Conservation (phyloP, 2,888 invertebrate species). For the Cryptus armator region DNA sequence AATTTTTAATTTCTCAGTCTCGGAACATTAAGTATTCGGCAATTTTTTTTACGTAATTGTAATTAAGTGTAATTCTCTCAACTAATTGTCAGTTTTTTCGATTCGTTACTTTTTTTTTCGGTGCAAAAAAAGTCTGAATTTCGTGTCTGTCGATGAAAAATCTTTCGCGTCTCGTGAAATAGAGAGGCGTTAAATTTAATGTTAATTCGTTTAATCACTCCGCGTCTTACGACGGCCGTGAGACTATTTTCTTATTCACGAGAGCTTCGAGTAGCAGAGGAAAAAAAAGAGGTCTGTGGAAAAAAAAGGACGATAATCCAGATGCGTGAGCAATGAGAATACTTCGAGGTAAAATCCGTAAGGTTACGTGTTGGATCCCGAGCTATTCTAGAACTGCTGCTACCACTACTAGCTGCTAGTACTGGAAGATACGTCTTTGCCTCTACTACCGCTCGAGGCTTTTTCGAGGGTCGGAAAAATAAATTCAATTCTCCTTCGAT, state of each 20-base stretch:
- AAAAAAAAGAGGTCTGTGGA: neutral
- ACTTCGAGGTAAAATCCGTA: slow-evolving; percentile 1
- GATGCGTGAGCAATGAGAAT: neutral
- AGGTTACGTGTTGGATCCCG: neutral
- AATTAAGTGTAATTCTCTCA: too few relatives aligned
- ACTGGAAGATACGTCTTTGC: slow-evolving; percentile 22
- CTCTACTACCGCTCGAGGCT: slow-evolving; percentile 13
- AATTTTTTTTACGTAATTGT: too few relatives aligned
- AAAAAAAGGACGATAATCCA: slow-evolving; percentile 1
- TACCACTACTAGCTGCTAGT: neutral
- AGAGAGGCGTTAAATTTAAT: too few relatives aligned
- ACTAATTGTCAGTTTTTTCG: too few relatives aligned
- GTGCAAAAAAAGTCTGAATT: too few relatives aligned
- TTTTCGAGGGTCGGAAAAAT: slow-evolving; percentile 16
- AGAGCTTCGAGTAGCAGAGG: neutral
- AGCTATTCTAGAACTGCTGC: neutral
- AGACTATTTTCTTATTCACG: neutral
- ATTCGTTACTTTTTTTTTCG: too few relatives aligned
- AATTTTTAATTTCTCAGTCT: too few relatives aligned
- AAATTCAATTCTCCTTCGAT: slow-evolving; percentile 54
- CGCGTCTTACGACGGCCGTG: neutral
- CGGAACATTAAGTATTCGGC: too few relatives aligned
- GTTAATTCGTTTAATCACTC: neutral
- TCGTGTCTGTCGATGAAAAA: too few relatives aligned
- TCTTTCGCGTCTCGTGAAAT: too few relatives aligned